These are phyloP conservation scores for Dasypogon diadema DNA, from an alignment of 2,888 invertebrate genomes.

Conservation along the genomic window DNA sequence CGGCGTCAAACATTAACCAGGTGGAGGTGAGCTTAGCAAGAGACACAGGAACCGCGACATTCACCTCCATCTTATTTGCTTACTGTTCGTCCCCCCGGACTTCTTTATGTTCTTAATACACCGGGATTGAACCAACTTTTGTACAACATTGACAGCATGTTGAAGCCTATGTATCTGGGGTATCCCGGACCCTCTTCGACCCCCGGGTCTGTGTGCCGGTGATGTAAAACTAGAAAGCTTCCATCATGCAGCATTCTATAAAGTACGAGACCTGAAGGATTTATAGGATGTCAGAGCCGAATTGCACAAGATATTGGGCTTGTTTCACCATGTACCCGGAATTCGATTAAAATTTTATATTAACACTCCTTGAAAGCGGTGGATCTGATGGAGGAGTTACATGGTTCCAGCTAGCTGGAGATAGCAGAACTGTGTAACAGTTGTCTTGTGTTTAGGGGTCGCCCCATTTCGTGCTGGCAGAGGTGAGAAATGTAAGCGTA, in stretches of 20 bases:
- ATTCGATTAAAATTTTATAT: slow-evolving; percentile 44
- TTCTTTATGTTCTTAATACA: not conserved
- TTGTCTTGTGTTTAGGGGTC: not conserved
- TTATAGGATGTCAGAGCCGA: slow-evolving; percentile 34
- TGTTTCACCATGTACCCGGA: slow-evolving; percentile 33
- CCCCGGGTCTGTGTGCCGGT: not conserved
- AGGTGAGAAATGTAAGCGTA: slow-evolving; percentile 33
- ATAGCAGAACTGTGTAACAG: not conserved
- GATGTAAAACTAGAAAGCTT: slow-evolving; percentile 1
- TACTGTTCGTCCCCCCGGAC: not conserved
- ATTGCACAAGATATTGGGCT: slow-evolving; percentile 38
- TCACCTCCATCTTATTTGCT: not conserved
- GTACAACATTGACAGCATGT: slow-evolving; percentile 28
- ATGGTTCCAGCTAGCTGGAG: not conserved
- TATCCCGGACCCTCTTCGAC: not conserved
- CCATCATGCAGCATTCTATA: slow-evolving; percentile 10
- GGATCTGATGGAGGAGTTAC: not conserved
- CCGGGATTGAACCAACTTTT: slow-evolving; percentile 1
- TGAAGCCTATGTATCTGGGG: slow-evolving; percentile 29
- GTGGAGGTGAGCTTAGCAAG: not conserved
- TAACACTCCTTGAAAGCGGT: slow-evolving; percentile 11
- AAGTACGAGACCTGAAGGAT: slow-evolving; percentile 34
- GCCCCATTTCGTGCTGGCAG: not conserved
- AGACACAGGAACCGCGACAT: not conserved
- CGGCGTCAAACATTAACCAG: not conserved